phyloP scores from a whole-genome alignment of 2,797 vertebrate species.

The Coreius guichenoti region DNA sequence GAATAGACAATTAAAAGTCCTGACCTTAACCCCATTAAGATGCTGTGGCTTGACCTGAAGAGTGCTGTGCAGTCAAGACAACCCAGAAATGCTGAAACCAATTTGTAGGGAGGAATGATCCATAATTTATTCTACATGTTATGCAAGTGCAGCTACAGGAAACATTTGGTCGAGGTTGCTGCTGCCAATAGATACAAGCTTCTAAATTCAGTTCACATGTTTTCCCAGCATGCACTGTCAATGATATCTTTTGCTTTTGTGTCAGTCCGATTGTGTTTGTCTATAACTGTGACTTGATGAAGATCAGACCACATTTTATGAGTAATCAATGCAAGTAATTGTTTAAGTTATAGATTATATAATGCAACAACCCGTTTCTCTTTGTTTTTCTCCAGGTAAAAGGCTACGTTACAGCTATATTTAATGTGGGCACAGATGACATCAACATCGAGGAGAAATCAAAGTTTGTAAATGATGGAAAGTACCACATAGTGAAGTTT shows the following conservation, averaged over 20 bases:
- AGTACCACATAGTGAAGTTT: constrained; percentile 99
- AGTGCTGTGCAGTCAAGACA: neutral
- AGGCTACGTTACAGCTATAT: constrained; percentile 96
- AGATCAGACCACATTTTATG: neutral
- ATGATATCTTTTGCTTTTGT: neutral
- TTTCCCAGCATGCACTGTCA: neutral
- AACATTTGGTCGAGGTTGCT: neutral
- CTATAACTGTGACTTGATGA: neutral
- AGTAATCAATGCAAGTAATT: neutral
- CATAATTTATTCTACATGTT: neutral
- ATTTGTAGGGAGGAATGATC: neutral
- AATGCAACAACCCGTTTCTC: neutral
- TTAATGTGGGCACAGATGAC: constrained; percentile 98
- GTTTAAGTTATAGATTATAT: neutral
- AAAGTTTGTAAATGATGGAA: constrained; percentile 98
- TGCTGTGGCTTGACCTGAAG: neutral
- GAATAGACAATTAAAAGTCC: neutral
- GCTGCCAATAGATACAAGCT: neutral
- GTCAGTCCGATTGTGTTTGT: neutral
- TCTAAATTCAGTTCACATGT: neutral
- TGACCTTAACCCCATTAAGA: neutral
- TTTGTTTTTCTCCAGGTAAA: constrained; percentile 84
- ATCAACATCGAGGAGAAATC: constrained; percentile 97
- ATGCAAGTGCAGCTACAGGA: neutral
- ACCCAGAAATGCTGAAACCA: neutral